Evolutionary conservation across 2,888 invertebrate genomes (phyloP).

Genomic region (Linnaemya tessellans): DNA sequence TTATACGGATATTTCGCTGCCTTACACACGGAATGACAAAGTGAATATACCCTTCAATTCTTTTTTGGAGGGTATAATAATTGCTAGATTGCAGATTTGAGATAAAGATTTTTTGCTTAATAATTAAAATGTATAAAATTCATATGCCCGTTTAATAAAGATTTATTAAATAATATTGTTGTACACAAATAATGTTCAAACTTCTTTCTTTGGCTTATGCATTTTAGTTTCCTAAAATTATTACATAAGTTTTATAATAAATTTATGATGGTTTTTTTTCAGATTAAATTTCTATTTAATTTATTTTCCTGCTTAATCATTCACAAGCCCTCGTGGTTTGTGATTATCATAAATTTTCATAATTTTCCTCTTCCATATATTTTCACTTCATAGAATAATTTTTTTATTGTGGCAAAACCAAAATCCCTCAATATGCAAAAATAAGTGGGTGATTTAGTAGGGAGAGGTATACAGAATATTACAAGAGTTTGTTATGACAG

Average conservation of each 20-base stretch:
- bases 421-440: not conserved
- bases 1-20: too few relatives aligned
- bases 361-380: not conserved
- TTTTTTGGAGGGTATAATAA: too few relatives aligned
- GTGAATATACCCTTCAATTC: too few relatives aligned
- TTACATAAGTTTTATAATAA: not conserved
- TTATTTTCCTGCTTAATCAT: not conserved
- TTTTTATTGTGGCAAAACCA: not conserved
- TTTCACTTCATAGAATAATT: conserved; percentile 8
- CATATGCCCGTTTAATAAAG: too few relatives aligned
- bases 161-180: too few relatives aligned
- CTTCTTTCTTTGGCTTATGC: too few relatives aligned
- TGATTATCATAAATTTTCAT: conserved; percentile 12
- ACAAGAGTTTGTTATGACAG: not conserved
- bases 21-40: too few relatives aligned
- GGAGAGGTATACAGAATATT: not conserved
- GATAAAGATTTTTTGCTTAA: too few relatives aligned
- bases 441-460: not conserved
- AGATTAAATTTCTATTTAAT: not conserved
- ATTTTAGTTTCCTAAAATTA: too few relatives aligned
- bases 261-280: not conserved
- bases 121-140: too few relatives aligned
- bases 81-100: too few relatives aligned
- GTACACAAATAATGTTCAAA: too few relatives aligned
- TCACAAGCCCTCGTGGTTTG: not conserved